Base-by-base conservation (phyloP, 2,888 invertebrate genomes). In the Strigamia crassipes region DNA sequence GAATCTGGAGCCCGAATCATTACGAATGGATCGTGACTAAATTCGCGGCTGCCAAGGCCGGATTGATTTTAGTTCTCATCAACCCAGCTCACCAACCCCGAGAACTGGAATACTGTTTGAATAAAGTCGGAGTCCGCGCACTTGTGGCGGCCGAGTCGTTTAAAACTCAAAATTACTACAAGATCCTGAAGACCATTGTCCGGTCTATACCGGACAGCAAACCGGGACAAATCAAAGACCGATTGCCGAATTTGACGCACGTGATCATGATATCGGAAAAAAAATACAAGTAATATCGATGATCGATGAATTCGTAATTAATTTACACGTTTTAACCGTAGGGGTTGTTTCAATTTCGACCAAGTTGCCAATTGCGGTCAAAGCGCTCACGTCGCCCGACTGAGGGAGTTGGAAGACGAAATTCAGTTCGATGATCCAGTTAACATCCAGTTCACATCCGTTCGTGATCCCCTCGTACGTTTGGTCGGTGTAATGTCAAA, bases 381-480 rank as follows among this genome's bases (percentile, higher is more conserved):
- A 38, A 79, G n/a, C 42, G 1, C 8, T 18, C 23, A 38, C n/a
- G 2, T 38, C 10, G 56, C 46, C 46, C 21, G 10, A 61, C 23
- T 61, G 18, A 61, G 18, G 23, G 27, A 80, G 8, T 38, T 80
- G 23, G 86, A 88, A n/a, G 86, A 87, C 23, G 85, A 86, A 0
- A 89, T 94, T 10, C 90, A 91, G 80, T 91, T 93, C 46, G 92
- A 93, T 86, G 90, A 91, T 66, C 90, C 92, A 0, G 92, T 91
- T 85, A 94, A 93, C 86, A 92, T 96, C 84, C 92, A 94, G 86
- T 95, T 95, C 86, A 95, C 95, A 0, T 95, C 95, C 0, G 91
- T 90, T 86, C 86, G 87, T 86, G n/a, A 78, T 78, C 4, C n/a
- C n/a, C n/a, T n/a, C n/a, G n/a, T n/a, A n/a, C n/a, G n/a, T n/a